Evolutionary conservation across 2,797 vertebrate species (phyloP), one percentile per base, ranked within the genome.

Genomic region (Lateolabrax maculatus): DNA sequence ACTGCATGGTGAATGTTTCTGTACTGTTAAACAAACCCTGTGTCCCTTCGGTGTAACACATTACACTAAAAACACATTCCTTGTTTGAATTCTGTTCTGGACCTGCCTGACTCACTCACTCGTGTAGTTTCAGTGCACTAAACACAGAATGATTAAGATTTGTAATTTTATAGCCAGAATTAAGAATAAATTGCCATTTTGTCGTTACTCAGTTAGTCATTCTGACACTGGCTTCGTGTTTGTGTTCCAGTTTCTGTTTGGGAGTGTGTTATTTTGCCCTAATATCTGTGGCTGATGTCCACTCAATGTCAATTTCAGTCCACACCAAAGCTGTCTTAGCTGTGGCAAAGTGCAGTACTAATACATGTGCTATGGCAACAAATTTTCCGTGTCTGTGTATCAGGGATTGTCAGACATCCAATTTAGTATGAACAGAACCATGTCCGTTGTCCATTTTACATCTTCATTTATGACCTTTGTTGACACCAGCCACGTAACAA

Each of bases 1-100:
- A 63, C 11, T 61, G 69, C 80, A 86, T 83, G 80, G 13, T 80
- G 43, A 52, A 77, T 80, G 60, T 62, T 60, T 44, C 15, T 25
- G 23, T 77, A 2, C 10, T 62, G 55, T 75, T 51, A 48, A 44
- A 53, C 15, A 58, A 55, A 66, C 18, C 61, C 46, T 1, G 8
- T 27, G 34, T 23, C 41, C 9, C 5, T 10, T 68, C 46, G 37
- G 25, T 64, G 34, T 60, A 43, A 39, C 48, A 60, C 21, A n/a
- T n/a, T n/a, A n/a, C 48, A 63, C 72, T 71, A n/a, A 16, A 57
- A 72, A 55, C 46, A 44, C 23, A 61, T n/a, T 11, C 36, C 53
- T 68, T 72, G 48, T 65, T 62, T 80, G 44, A 41, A 34, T 43
- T 53, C 46, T 77, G 61, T 66, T 60, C 56, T 79, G 12, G 8